These are phyloP conservation scores for Vulpes vulpes DNA, from an alignment of 2,113 vertebrate genomes.

Conservation along the genomic window DNA sequence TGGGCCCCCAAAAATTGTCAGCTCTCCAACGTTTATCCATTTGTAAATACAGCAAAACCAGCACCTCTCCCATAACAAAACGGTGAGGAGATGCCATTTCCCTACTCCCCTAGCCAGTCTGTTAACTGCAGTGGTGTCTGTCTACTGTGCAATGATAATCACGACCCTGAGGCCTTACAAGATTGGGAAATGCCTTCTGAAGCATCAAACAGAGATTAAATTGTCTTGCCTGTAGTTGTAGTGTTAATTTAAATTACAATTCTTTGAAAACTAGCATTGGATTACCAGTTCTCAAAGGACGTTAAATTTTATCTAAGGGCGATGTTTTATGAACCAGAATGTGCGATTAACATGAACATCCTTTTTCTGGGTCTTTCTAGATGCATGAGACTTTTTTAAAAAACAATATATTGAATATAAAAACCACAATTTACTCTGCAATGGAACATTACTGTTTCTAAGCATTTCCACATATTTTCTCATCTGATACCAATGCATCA, in stretches of 20 bases:
- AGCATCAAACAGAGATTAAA: conserved; percentile 78
- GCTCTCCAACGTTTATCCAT: conserved; percentile 9
- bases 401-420: conserved; percentile 60
- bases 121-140: conserved; percentile 30
- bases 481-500: background rate
- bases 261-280: conserved; percentile 76
- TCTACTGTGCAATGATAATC: conserved; percentile 50
- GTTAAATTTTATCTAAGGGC: conserved; percentile 72
- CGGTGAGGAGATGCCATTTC: background rate
- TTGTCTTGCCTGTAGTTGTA: conserved; percentile 77
- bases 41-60: conserved; percentile 66
- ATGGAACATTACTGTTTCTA: background rate
- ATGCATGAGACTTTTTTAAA: background rate
- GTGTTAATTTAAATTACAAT: conserved; percentile 78
- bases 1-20: conserved; percentile 50
- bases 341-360: conserved; percentile 10
- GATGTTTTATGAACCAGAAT: conserved; percentile 64
- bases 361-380: conserved; percentile 56
- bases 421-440: conserved; percentile 50
- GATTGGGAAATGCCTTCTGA: conserved; percentile 72
- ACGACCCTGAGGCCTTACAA: conserved; percentile 72
- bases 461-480: conserved; percentile 29
- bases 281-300: conserved; percentile 72
- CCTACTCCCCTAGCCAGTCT: background rate
- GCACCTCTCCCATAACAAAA: background rate